A percentile compares a stretch with the other conserved stretches of the same genome.
Conservation (phyloP, 2,113 vertebrate species). For the Atrichornis clamosus region DNA sequence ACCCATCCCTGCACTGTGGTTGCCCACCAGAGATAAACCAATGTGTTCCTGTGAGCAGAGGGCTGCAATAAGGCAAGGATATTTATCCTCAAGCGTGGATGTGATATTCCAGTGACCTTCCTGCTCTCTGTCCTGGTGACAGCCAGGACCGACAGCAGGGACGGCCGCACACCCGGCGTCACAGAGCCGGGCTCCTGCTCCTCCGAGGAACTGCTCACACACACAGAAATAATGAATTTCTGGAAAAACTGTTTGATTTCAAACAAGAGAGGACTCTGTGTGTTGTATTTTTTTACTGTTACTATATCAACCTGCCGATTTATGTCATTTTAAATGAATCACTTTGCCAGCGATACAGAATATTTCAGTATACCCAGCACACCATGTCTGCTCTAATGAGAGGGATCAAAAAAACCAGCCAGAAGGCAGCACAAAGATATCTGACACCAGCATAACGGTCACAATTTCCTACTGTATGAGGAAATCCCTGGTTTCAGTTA, state of each 20-base stretch:
- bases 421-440: slow-evolving; percentile 23
- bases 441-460: slow-evolving; percentile 55
- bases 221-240: neutral
- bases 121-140: neutral
- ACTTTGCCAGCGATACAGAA: neutral
- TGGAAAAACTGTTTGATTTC: neutral
- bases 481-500: slow-evolving; percentile 52
- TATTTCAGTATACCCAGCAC: neutral
- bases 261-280: neutral
- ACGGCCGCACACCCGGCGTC: rapidly evolving
- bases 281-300: neutral
- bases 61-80: neutral
- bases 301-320: slow-evolving; percentile 35
- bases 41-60: neutral
- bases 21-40: neutral
- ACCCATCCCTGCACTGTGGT: neutral
- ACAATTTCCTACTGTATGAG: slow-evolving; percentile 28
- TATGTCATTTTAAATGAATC: slow-evolving; percentile 5
- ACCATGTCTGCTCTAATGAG: neutral
- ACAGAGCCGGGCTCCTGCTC: neutral
- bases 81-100: neutral
- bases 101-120: slow-evolving; percentile 25
- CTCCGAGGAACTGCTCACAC: neutral
- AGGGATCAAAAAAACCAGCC: neutral
- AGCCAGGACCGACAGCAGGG: neutral